Conservation (phyloP, 2,113 vertebrate species). For the Glareola pratincola region DNA sequence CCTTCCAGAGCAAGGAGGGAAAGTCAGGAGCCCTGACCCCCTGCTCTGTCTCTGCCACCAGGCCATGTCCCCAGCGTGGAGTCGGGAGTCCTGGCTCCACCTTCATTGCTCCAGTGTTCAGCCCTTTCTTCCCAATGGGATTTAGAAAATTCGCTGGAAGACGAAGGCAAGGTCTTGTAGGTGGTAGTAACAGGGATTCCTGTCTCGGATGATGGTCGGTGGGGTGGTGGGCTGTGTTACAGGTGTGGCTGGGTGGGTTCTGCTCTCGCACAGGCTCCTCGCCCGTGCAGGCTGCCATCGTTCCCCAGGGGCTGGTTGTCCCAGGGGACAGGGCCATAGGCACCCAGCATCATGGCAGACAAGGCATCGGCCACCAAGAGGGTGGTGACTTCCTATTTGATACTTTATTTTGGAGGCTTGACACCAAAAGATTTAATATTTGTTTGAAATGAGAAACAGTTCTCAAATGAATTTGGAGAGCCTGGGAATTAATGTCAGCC, state of each 20-base stretch:
- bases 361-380: not conserved
- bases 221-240: not conserved
- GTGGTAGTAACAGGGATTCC: not conserved
- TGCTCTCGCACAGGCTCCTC: not conserved
- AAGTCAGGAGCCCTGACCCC: not conserved
- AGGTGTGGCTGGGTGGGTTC: not conserved
- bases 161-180: not conserved
- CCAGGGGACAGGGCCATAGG: not conserved
- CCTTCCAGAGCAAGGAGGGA: not conserved
- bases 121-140: not conserved
- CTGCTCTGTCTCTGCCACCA: fast-evolving
- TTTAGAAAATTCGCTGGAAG: not conserved
- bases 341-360: not conserved
- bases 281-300: not conserved
- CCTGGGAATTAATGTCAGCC: conserved; percentile 67
- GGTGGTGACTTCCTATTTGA: conserved; percentile 12
- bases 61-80: not conserved
- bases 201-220: not conserved
- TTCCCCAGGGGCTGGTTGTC: not conserved
- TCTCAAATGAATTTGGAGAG: conserved; percentile 75
- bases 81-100: not conserved
- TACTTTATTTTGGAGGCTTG: conserved; percentile 58
- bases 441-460: conserved; percentile 75
- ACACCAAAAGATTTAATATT: conserved; percentile 72
- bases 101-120: not conserved